Evolutionary conservation across 2,797 vertebrate species (phyloP).

Genomic region (Cuniculus paca): DNA sequence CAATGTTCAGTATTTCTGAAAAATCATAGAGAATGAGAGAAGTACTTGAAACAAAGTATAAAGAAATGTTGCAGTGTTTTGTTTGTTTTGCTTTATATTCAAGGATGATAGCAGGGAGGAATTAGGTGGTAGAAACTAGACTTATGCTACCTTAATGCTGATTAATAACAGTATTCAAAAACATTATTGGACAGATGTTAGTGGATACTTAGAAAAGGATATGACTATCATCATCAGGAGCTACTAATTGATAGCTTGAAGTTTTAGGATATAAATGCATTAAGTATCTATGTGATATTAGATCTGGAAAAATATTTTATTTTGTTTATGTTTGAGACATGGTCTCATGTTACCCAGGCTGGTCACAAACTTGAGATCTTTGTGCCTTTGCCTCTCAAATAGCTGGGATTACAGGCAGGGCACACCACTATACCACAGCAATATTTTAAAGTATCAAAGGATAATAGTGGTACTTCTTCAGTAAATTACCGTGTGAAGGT

Average conservation of each 20-base stretch:
- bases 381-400: not conserved
- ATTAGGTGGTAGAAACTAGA: not conserved
- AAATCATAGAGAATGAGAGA: not conserved
- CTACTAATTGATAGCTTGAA: not conserved
- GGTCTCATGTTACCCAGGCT: not conserved
- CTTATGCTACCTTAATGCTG: not conserved
- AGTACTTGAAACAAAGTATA: not conserved
- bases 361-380: not conserved
- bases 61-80: not conserved
- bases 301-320: not conserved
- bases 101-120: not conserved
- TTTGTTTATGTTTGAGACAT: not conserved
- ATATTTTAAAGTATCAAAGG: not conserved
- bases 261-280: not conserved
- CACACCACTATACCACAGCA: not conserved
- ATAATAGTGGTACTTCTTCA: not conserved
- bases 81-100: not conserved
- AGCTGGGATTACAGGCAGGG: not conserved
- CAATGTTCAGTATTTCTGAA: not conserved
- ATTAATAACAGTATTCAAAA: not conserved
- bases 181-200: not conserved
- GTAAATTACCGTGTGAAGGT: not conserved
- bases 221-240: not conserved
- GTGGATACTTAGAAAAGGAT: not conserved
- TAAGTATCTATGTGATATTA: not conserved